Evolutionary conservation across 1,140 invertebrate genomes (phyloP), one percentile per base, ranked within the genome.

Genomic region (Daktulosphaira vitifoliae): DNA sequence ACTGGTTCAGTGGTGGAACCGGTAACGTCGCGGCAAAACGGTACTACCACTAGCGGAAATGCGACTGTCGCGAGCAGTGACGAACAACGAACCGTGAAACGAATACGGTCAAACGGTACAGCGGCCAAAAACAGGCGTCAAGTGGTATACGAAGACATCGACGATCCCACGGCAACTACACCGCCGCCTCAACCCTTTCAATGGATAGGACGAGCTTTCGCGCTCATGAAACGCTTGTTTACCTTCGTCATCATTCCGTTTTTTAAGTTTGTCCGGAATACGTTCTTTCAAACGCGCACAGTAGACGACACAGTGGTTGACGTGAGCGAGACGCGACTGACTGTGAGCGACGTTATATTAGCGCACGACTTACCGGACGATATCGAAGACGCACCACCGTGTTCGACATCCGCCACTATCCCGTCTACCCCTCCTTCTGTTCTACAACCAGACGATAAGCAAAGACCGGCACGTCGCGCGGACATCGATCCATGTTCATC

Each of bases 161-260:
- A 62, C 25, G 56, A 48, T 4, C 18, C 25, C 39, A 5, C 16
- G 9, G 8, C 7, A n/a, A 15, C 15, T 5, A 20, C 20, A 15
- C 29, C 23, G 2, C 11, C 22, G 5, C 13, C 56, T 13, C 44
- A 44, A 26, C 44, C 56, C 23, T 62, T 62, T 16, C 56, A 62
- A 9, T 62, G 56, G 56, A 11, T 62, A 6, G 38, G 2, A 38
- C 44, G 29, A 29, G 15, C 56, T n/a, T 48, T 62, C 25, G 56
- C 56, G 4, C 29, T 62, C 42, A 6, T 62, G 4, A 62, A 62
- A n/a, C 56, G 56, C 56, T 8, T 29, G 42, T 62, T 62, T 39
- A 62, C 56, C 16, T 62, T 62, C 18, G 56, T 62, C 56, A 62
- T 62, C 42, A 48, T 62, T 20, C 56, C 56, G 56, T 62, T 62